Percentiles rank a stretch among this genome's conserved stretches.
Evolutionary conservation across 2,113 vertebrate genomes (phyloP).

Genomic region (Ellobius talpinus): DNA sequence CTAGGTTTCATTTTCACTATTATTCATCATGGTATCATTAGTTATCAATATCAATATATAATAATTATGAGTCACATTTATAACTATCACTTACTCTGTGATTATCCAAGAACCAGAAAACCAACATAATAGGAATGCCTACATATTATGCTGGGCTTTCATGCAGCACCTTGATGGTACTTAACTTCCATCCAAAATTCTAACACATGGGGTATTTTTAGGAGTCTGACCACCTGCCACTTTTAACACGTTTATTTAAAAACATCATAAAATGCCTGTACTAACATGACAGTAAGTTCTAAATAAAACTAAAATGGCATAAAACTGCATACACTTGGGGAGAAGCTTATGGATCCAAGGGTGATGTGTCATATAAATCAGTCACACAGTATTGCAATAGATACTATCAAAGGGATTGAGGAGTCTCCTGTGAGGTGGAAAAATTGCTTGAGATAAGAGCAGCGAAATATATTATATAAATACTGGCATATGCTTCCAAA

Average conservation of each 20-base stretch:
- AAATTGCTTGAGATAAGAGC: conserved; percentile 54
- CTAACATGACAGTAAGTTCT: background rate
- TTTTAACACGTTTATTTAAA: conserved; percentile 55
- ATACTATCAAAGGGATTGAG: background rate
- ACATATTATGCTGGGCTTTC: background rate
- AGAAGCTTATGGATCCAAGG: conserved; percentile 11
- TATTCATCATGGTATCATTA: background rate
- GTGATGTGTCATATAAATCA: conserved; percentile 30
- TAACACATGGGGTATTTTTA: background rate
- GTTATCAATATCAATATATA: background rate
- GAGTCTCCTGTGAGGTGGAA: background rate
- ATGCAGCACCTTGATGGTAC: background rate
- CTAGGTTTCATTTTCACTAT: background rate
- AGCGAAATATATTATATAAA: conserved; percentile 2
- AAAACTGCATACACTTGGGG: conserved; percentile 7
- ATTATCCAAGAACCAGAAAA: conserved; percentile 3
- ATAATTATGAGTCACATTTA: background rate
- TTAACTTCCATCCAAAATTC: background rate
- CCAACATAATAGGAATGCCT: background rate
- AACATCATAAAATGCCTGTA: conserved; percentile 23
- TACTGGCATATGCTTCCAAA: conserved; percentile 42
- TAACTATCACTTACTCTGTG: background rate
- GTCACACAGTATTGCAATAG: background rate
- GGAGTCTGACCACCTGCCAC: background rate
- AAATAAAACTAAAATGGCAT: conserved; percentile 65